These are phyloP conservation scores for Halichoerus grypus DNA, from an alignment of 2,113 vertebrate genomes.

Conservation along the genomic window DNA sequence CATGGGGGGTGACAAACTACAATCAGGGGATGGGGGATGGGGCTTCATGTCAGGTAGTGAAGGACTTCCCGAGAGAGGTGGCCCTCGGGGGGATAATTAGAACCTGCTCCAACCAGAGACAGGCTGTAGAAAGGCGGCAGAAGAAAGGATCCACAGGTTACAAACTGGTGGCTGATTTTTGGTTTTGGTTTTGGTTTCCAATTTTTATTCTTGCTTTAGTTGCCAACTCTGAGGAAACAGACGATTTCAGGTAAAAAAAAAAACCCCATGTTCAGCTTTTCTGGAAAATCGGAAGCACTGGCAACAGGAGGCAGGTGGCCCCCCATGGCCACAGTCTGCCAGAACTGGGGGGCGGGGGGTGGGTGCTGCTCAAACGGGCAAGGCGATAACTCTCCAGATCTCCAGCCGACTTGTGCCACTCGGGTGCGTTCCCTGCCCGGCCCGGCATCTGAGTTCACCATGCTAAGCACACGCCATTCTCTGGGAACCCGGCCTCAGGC, in stretches of 20 bases:
- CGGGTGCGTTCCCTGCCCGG: background rate
- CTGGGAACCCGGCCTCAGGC: background rate
- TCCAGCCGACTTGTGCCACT: background rate
- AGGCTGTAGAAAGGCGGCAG: background rate
- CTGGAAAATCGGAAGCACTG: background rate
- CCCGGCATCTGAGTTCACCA: fast-evolving
- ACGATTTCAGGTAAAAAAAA: background rate
- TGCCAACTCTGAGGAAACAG: constrained; percentile 21
- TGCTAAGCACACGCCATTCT: fast-evolving
- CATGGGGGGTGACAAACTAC: background rate
- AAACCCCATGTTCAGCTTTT: background rate
- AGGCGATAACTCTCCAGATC: background rate
- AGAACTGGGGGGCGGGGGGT: background rate
- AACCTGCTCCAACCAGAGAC: background rate
- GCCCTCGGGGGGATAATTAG: background rate
- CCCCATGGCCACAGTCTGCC: fast-evolving
- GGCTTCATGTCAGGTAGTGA: background rate
- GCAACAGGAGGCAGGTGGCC: background rate
- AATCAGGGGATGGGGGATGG: background rate
- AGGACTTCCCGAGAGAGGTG: background rate
- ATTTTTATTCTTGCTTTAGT: constrained; percentile 34
- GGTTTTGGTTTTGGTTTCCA: background rate
- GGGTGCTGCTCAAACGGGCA: background rate
- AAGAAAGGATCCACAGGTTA: background rate
- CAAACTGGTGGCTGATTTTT: background rate